Conservation (phyloP, 1,140 invertebrate genomes). For the Campoletis sonorensis region DNA sequence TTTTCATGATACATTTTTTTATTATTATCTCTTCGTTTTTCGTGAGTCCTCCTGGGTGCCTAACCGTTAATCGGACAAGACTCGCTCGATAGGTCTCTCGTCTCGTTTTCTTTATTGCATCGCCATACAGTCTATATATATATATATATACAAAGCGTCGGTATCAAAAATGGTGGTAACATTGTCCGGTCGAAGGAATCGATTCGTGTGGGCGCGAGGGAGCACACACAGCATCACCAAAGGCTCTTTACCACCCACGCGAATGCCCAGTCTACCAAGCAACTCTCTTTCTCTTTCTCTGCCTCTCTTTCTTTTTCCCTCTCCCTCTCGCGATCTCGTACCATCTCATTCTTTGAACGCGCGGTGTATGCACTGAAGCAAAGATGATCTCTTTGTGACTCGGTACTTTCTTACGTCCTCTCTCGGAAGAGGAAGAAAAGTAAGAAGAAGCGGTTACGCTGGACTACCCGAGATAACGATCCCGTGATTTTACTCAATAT, state of each 20-base stretch:
- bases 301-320: too few relatives aligned
- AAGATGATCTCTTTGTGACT: slow-evolving; percentile 20
- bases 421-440: slow-evolving; percentile 13
- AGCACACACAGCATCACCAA: slow-evolving; percentile 34
- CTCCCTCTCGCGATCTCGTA: not conserved
- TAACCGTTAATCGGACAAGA: too few relatives aligned
- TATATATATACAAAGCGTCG: not conserved
- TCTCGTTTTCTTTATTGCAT: too few relatives aligned
- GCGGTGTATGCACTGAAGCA: not conserved
- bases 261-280: slow-evolving; percentile 27
- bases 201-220: slow-evolving; percentile 38
- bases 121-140: not conserved
- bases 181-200: slow-evolving; percentile 37
- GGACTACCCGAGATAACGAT: slow-evolving; percentile 23
- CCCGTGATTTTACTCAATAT: slow-evolving; percentile 34
- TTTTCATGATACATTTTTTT: too few relatives aligned
- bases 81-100: too few relatives aligned
- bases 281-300: not conserved
- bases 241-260: slow-evolving; percentile 41
- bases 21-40: too few relatives aligned
- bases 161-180: slow-evolving; percentile 35
- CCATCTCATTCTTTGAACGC: not conserved
- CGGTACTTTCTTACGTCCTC: not conserved
- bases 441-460: slow-evolving; percentile 15
- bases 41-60: too few relatives aligned